phyloP scores from a whole-genome alignment of 2,113 vertebrate genomes.

The Salminus brasiliensis region DNA sequence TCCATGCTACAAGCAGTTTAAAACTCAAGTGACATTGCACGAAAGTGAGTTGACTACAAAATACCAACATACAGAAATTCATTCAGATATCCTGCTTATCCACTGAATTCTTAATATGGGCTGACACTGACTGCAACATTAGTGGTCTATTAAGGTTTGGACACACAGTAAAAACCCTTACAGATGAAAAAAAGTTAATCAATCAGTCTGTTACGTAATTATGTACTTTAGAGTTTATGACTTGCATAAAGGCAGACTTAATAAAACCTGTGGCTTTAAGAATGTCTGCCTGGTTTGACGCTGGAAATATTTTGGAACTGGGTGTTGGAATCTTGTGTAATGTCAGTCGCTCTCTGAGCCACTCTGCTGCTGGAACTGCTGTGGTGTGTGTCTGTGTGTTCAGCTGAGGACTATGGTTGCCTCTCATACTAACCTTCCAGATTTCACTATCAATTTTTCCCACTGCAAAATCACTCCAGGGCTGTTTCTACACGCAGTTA shows the following conservation, averaged over 20 bases:
- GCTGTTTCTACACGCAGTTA: constrained; percentile 91
- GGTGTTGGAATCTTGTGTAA: not conserved
- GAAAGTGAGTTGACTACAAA: too few species aligned
- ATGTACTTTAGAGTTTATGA: not conserved
- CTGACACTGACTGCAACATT: too few species aligned
- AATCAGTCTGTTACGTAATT: not conserved
- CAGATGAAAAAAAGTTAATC: too few species aligned
- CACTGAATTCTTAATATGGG: too few species aligned
- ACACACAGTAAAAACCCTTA: too few species aligned
- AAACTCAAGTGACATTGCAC: too few species aligned
- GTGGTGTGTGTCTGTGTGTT: constrained; percentile 3
- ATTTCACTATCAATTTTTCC: constrained; percentile 99
- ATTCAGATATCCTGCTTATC: too few species aligned
- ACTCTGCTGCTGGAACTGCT: constrained; percentile 19
- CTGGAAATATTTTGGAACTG: not conserved
- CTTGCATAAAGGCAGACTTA: not conserved
- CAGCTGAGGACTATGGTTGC: constrained; percentile 5
- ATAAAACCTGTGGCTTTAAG: not conserved
- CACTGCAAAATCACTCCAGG: constrained; percentile 98
- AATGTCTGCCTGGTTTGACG: not conserved
- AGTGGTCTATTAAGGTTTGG: too few species aligned
- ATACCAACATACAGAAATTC: too few species aligned
- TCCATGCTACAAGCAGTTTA: too few species aligned
- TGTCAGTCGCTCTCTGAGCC: not conserved
- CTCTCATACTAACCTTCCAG: constrained; percentile 98